Percentiles rank a stretch among this genome's conserved stretches.
These are phyloP conservation scores for Anoura caudifer DNA, from an alignment of 2,113 vertebrate species.

Conservation along the genomic window DNA sequence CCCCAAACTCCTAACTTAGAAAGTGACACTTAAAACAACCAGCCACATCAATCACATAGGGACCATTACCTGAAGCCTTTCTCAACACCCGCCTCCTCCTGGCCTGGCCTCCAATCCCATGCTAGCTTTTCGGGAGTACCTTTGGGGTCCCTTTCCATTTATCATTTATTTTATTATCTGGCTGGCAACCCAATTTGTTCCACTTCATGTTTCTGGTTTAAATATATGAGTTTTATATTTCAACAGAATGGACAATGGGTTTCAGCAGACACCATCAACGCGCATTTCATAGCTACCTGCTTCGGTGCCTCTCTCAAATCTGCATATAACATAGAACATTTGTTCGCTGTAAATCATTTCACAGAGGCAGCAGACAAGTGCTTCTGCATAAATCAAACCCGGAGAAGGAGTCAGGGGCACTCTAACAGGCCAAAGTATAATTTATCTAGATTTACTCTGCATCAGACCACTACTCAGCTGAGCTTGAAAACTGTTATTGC, in stretches of 20 bases:
- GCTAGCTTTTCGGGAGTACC: background rate
- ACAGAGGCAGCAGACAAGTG: conserved; percentile 41
- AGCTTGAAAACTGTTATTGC: conserved; percentile 45
- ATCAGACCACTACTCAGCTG: conserved; percentile 28
- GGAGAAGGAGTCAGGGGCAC: conserved; percentile 38
- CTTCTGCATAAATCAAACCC: conserved; percentile 55
- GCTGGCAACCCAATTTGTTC: conserved; percentile 59
- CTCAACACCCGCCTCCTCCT: background rate
- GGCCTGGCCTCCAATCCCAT: background rate
- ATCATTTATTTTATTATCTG: conserved; percentile 54
- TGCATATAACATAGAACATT: conserved; percentile 41
- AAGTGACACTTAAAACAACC: conserved; percentile 54
- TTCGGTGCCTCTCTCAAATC: conserved; percentile 44
- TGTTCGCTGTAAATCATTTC: conserved; percentile 55
- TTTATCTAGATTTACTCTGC: conserved; percentile 74
- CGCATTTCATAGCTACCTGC: conserved; percentile 56
- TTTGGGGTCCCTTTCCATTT: conserved; percentile 59
- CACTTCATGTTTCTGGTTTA: conserved; percentile 54
- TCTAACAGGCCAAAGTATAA: conserved; percentile 58
- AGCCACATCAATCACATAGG: background rate
- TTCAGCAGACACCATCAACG: background rate
- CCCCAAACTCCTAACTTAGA: conserved; percentile 37
- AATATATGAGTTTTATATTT: conserved; percentile 33
- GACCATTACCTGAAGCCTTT: conserved; percentile 8
- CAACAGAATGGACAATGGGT: conserved; percentile 32